phyloP scores from a whole-genome alignment of 2,888 invertebrate species.

The Sthenelais limicola region DNA sequence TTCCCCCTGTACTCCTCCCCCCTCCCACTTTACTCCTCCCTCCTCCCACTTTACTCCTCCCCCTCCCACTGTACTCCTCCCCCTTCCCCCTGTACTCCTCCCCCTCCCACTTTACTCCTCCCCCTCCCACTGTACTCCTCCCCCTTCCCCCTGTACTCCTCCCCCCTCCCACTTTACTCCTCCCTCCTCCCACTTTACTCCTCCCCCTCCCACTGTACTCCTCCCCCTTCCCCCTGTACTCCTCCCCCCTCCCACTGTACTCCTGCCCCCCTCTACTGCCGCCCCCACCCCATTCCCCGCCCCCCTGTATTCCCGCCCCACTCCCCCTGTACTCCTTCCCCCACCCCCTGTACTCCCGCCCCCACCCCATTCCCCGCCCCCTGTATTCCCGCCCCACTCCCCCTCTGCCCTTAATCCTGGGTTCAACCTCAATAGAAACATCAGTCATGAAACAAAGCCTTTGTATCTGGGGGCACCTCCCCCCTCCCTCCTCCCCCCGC shows the following conservation, averaged over 20 bases:
- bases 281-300: not conserved
- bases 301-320: not conserved
- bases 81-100: slow-evolving; percentile 5
- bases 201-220: not conserved
- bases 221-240: not conserved
- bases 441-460: too few species aligned
- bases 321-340: not conserved
- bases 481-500: too few species aligned
- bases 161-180: not conserved
- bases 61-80: not conserved
- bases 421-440: too few species aligned
- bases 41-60: slow-evolving; percentile 9
- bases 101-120: not conserved
- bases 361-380: too few species aligned
- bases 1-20: not conserved
- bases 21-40: not conserved
- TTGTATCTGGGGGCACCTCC: too few species aligned
- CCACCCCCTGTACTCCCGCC: not conserved
- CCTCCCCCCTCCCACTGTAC: not conserved
- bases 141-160: not conserved
- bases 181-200: not conserved
- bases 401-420: too few species aligned
- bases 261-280: not conserved
- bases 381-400: too few species aligned
- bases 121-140: not conserved